phyloP scores from a whole-genome alignment of 1,140 invertebrate species.

The Drosophila rufa region DNA sequence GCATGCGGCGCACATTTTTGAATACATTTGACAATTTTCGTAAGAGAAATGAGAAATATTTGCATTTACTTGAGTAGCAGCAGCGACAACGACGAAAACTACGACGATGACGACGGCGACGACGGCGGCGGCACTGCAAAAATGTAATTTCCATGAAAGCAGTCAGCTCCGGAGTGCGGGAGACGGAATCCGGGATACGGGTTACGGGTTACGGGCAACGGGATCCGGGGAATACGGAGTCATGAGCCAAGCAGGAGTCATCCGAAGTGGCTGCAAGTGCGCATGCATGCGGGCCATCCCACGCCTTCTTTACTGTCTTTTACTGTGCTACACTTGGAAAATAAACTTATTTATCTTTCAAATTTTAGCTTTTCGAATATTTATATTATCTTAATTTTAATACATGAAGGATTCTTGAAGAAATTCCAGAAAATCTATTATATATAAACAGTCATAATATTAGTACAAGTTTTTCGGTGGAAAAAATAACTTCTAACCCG shows the following conservation, averaged over 20 bases:
- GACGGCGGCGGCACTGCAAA: slow-evolving; percentile 67
- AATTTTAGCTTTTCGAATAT: background rate
- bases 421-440: no score
- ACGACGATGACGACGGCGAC: slow-evolving; percentile 11
- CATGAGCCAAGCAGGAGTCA: slow-evolving; percentile 48
- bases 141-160: slow-evolving; percentile 83
- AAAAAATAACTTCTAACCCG: no score
- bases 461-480: no score
- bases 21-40: slow-evolving; percentile 84
- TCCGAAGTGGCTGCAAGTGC: slow-evolving; percentile 73
- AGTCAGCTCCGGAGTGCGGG: slow-evolving; percentile 37
- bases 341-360: background rate
- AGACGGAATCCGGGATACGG: background rate
- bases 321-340: slow-evolving; percentile 10
- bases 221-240: slow-evolving; percentile 14
- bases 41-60: slow-evolving; percentile 82
- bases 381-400: background rate
- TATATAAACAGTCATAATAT: no score
- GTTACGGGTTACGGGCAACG: slow-evolving; percentile 2
- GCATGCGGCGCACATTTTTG: slow-evolving; percentile 82
- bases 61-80: slow-evolving; percentile 83
- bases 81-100: slow-evolving; percentile 29
- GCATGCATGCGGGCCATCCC: slow-evolving; percentile 60
- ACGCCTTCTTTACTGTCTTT: slow-evolving; percentile 16
- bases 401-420: no score